Evolutionary conservation across 2,888 invertebrate genomes (phyloP), one percentile per base, ranked within the genome.

Genomic region (Rhagonycha lutea): DNA sequence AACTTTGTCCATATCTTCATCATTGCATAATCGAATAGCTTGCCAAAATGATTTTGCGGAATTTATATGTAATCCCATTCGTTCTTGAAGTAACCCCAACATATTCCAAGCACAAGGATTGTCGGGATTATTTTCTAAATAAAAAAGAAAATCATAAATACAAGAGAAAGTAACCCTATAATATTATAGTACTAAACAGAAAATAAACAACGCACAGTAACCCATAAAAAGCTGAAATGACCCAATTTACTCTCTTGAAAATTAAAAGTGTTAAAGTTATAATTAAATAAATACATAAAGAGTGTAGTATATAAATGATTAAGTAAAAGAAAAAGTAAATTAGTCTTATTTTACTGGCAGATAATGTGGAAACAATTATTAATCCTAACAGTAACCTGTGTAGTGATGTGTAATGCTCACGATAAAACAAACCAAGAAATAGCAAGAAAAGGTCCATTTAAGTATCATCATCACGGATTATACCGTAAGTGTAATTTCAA

Each of bases 61-160:
- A 83, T 69, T 87, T 79, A 12, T 84, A 81, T 87, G 90, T 74
- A 90, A 88, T 47, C 87, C 89, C 86, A 89, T 90, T 81, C 91
- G 91, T 87, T 95, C 95, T 84, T 92, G 89, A 76, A 96, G 87
- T 74, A 95, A 89, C 29, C 95, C 96, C 75, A 93, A 89, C 85
- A 94, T 91, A 84, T 95, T 95, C 86, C 90, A 91, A 9, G 94
- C 94, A 85, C 91, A 92, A 12, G 92, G 86, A 87, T 93, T 90
- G 63, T 90, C 86, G 26, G 91, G 90, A 84, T 92, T 89, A 82
- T 90, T 88, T 84, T 90, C 92, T 92, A 81, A 69, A 87, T 86
- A 63, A 69, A 75, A 72, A 65, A 14, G 9, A n/a, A 32, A 61
- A n/a, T 24, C 12, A 12, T 11, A 63, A 65, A 24, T 24, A 24